Base-by-base conservation (phyloP, 2,797 vertebrate species). In the Cheirogaleus major region DNA sequence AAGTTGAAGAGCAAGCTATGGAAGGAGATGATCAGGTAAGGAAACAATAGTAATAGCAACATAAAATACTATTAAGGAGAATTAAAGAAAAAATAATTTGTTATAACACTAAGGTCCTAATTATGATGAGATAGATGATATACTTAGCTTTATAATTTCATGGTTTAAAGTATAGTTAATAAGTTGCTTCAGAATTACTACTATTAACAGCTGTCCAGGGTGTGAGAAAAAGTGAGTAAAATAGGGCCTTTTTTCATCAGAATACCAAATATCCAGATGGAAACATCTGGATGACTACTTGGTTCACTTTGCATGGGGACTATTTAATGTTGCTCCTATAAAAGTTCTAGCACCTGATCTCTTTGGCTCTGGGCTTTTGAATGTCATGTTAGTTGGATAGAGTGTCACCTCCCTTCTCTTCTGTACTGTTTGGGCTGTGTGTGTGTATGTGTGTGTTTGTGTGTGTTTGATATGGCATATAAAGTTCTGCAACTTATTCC, bases 21-120 rank as follows among this genome's bases (percentile, higher is more conserved):
- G 45, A 94, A 83, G 82, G 50, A 94, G 75, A 97, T 80, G 7
- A 88, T 30, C 89, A 97, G 95, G 93, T 97, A 97, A 97, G 93
- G 88, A 93, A 96, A 78, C 4, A 82, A 75, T 55, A 70, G 11
- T 92, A 83, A 69, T 5, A 70, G 10, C n/a, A 89, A 52, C 15
- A 93, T 67, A 83, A n/a, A n/a, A 94, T 25, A 43, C 6, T 95
- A 41, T 73, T 87, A 13, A 75, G 15, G 23, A 84, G 27, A 73
- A 69, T 32, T 87, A 88, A 73, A 41, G 38, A 67, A 67, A 92
- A 69, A 52, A 73, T 52, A 57, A 32, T 61, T 89, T 79, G 20
- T 91, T 82, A 41, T 50, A 82, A 85, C 17, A 15, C 12, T 82
- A 78, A 78, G 20, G 11, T 82, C 57, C 41, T 55, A 92, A 80